Evolutionary conservation across 2,888 invertebrate species (phyloP), one percentile per base, ranked within the genome.

Genomic region (Cyclophora albipunctata): DNA sequence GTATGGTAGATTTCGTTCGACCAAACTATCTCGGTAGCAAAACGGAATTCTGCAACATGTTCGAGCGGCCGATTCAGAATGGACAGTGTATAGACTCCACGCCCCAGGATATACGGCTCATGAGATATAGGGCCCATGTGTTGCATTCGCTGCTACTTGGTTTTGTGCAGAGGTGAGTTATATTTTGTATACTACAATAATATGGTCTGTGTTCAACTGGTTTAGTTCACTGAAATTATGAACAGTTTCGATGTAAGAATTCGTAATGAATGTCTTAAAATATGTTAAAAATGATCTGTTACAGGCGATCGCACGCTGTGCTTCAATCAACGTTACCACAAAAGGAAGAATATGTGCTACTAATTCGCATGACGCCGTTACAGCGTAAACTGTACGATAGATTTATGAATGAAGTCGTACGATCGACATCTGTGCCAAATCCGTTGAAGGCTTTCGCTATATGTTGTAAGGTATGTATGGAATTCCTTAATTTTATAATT

Each of bases 1-100:
- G 98, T 75, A 98, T 98, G 98, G 98, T 98, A 0, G 98, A 99
- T 77, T 99, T 99, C 82, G 98, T 99, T 0, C 91, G 99, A 34
- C 99, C 99, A 0, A 98, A 98, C 85, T 99, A 97, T 81, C 91
- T 99, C 42, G 99, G 99, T 53, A 96, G 96, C 34, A 97, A 98
- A 79, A 96, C 97, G 0, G 98, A 99, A 80, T 99, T 99, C 79
- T 95, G 96, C 70, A 98, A 98, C 77, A 98, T 98, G 98, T 99
- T 99, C 77, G 99, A 99, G 75, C 90, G 98, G 7, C 99, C 99
- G 0, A 99, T 99, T 64, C 97, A 96, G 82, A 99, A 99, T 78
- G 99, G 99, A 0, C 98, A 98, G 82, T 99, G 98, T 81, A 95
- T 96, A 41, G 99, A 99, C 80, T 98, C 97, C 20, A 99, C 98